Conservation (phyloP, 2,113 vertebrate species). For the Odocoileus virginianus region DNA sequence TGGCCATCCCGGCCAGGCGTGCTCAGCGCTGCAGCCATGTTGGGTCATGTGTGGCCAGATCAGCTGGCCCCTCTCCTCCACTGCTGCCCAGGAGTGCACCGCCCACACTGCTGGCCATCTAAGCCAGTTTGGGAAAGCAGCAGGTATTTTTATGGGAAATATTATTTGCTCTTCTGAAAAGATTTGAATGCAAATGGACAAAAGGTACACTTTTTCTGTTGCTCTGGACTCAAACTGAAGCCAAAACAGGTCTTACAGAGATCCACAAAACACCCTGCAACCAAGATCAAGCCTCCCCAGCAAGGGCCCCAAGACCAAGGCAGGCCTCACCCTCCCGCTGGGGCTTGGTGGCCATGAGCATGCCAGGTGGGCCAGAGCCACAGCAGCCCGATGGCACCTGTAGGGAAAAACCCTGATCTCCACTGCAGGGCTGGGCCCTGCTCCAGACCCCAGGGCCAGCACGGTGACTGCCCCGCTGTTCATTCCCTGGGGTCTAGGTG, state of each 20-base stretch:
- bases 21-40: not conserved
- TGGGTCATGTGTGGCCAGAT: not conserved
- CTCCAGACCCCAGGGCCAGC: not conserved
- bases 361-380: not conserved
- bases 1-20: fast-evolving
- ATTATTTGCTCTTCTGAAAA: not conserved
- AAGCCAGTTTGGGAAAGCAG: not conserved
- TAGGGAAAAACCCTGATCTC: no score
- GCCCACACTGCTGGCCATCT: not conserved
- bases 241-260: no score
- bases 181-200: not conserved
- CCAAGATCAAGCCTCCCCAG: not conserved
- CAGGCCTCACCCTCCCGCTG: not conserved
- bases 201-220: not conserved
- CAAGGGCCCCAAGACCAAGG: not conserved
- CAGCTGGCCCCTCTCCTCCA: not conserved
- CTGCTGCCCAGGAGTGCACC: no score
- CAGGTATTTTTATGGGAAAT: not conserved
- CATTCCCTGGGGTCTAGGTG: not conserved
- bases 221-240: not conserved
- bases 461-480: not conserved
- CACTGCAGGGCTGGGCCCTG: not conserved
- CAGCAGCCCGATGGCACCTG: not conserved
- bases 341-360: not conserved
- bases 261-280: not conserved